phyloP scores from a whole-genome alignment of 2,888 invertebrate genomes.

The Siphlonurus alternatus region DNA sequence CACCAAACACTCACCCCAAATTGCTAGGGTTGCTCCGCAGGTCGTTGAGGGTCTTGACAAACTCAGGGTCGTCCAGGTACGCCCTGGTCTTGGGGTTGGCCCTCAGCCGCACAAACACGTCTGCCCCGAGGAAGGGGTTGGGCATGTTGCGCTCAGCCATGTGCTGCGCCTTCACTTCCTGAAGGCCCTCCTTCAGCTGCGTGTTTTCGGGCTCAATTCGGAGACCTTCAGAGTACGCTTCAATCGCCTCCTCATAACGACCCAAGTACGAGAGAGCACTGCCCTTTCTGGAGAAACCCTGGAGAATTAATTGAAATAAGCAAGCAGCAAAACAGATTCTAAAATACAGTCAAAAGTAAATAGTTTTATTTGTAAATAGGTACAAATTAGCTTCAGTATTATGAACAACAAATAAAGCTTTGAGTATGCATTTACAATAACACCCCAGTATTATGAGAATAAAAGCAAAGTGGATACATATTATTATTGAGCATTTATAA shows the following conservation, averaged over 20 bases:
- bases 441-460: no score
- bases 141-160: constrained; percentile 19
- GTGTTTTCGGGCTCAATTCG: constrained; percentile 53
- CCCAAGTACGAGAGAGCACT: constrained; percentile 65
- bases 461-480: no score
- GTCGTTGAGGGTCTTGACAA: constrained; percentile 40
- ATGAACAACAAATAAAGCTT: neutral
- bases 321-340: neutral
- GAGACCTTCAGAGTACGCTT: constrained; percentile 57
- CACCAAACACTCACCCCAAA: constrained; percentile 25
- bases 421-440: no score
- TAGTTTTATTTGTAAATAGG: neutral
- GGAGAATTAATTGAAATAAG: constrained; percentile 13
- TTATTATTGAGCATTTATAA: no score
- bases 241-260: constrained; percentile 53
- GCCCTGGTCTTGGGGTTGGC: constrained; percentile 51
- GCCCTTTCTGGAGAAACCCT: constrained; percentile 71
- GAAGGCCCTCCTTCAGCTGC: constrained; percentile 48
- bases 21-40: constrained; percentile 46
- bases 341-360: no score
- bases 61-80: constrained; percentile 57
- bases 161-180: constrained; percentile 35
- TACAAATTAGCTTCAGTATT: constrained; percentile 12
- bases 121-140: constrained; percentile 21
- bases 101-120: constrained; percentile 41